Conservation (phyloP, 2,797 vertebrate genomes). For the Odontamblyopus rebecca region DNA sequence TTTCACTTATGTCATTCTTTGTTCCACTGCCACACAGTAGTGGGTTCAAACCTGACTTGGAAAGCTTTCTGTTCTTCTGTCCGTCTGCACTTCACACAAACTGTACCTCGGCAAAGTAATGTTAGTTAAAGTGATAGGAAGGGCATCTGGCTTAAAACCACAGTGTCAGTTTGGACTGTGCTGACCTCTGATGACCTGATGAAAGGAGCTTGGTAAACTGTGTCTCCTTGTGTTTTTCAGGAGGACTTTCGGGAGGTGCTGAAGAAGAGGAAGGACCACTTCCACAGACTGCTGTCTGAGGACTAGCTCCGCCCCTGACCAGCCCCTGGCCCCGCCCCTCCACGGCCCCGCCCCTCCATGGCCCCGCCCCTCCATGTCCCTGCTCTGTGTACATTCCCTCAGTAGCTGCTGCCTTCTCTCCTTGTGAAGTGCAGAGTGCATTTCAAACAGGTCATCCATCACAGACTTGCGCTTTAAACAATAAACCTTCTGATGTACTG, state of each 20-base stretch:
- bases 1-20: no score
- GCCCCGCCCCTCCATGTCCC: neutral
- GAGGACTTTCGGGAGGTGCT: slow-evolving; percentile 79
- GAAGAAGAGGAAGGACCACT: slow-evolving; percentile 74
- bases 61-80: no score
- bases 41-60: no score
- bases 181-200: no score
- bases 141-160: no score
- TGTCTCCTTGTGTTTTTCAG: slow-evolving; percentile 50
- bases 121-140: no score
- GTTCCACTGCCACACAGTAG: no score
- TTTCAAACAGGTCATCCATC: neutral
- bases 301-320: slow-evolving; percentile 43
- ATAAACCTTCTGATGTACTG: slow-evolving; percentile 28
- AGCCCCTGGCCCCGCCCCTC: neutral
- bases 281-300: slow-evolving; percentile 67
- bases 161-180: no score
- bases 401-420: neutral
- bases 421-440: neutral
- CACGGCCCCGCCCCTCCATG: no score
- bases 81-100: no score
- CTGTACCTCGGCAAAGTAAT: no score
- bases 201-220: no score
- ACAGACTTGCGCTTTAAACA: slow-evolving; percentile 38
- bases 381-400: slow-evolving; percentile 4